Evolutionary conservation across 2,888 invertebrate species (phyloP).

Genomic region (Drosophila diplacantha): DNA sequence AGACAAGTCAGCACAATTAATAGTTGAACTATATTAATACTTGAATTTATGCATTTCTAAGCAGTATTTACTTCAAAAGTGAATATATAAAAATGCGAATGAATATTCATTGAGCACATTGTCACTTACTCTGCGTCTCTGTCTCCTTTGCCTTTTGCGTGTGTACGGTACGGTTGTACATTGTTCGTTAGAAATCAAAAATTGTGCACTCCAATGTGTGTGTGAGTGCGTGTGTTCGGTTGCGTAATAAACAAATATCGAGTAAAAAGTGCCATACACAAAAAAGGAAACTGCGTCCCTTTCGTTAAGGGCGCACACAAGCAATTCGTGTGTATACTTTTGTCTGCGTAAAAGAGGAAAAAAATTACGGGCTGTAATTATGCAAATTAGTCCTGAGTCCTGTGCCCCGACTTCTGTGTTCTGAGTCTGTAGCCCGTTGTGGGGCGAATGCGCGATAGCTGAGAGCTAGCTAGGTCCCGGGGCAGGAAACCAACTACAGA

Average conservation of each 20-base stretch:
- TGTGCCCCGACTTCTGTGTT: constrained; percentile 41
- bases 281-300: constrained; percentile 70
- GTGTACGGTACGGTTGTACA: neutral
- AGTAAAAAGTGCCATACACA: constrained; percentile 40
- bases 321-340: constrained; percentile 39
- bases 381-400: constrained; percentile 68
- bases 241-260: constrained; percentile 43
- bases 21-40: neutral
- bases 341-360: constrained; percentile 26
- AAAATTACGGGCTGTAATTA: constrained; percentile 71
- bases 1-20: neutral
- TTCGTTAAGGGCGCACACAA: constrained; percentile 37
- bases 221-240: constrained; percentile 30
- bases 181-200: constrained; percentile 26
- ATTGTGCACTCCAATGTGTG: constrained; percentile 6
- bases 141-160: neutral
- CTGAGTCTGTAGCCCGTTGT: constrained; percentile 45
- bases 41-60: neutral
- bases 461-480: constrained; percentile 30
- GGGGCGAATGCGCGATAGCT: constrained; percentile 40
- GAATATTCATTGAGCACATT: constrained; percentile 7
- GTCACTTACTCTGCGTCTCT: constrained; percentile 1
- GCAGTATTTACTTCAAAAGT: constrained; percentile 39
- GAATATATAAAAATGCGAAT: constrained; percentile 39
- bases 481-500: constrained; percentile 34